phyloP scores from a whole-genome alignment of 2,888 invertebrate genomes.

The Eudemis profundana region DNA sequence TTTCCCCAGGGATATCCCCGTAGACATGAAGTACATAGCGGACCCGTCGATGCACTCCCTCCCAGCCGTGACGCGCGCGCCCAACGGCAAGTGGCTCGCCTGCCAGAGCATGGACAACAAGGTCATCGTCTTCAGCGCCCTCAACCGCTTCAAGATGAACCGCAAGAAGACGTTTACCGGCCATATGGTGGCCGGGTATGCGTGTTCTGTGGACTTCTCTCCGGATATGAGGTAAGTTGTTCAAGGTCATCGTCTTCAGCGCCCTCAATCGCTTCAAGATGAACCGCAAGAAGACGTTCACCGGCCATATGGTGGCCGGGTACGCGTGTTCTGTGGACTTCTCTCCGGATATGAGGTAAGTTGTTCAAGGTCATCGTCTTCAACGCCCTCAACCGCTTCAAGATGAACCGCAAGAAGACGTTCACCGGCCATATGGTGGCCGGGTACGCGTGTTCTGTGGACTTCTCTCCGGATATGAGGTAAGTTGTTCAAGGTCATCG shows the following conservation, averaged over 20 bases:
- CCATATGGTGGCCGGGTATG: constrained; percentile 99
- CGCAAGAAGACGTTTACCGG: constrained; percentile 98
- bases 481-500: constrained; percentile 94
- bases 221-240: constrained; percentile 97
- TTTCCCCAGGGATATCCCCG: constrained; percentile 91
- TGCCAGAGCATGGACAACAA: constrained; percentile 99
- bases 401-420: constrained; percentile 95
- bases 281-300: constrained; percentile 97
- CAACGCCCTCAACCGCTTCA: constrained; percentile 94
- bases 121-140: constrained; percentile 98
- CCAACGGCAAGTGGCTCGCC: constrained; percentile 99
- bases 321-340: constrained; percentile 99
- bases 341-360: constrained; percentile 98
- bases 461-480: constrained; percentile 99
- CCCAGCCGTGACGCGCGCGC: constrained; percentile 97
- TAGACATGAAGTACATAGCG: constrained; percentile 99
- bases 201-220: constrained; percentile 98
- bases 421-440: constrained; percentile 99
- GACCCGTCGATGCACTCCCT: constrained; percentile 99
- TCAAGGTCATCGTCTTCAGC: constrained; percentile 98
- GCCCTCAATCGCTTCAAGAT: constrained; percentile 90
- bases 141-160: constrained; percentile 99
- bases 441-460: constrained; percentile 98
- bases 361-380: constrained; percentile 98
- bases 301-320: constrained; percentile 99